Evolutionary conservation across 1,140 invertebrate species (phyloP), one percentile per base, ranked within the genome.

Genomic region (Ceratitis capitata): DNA sequence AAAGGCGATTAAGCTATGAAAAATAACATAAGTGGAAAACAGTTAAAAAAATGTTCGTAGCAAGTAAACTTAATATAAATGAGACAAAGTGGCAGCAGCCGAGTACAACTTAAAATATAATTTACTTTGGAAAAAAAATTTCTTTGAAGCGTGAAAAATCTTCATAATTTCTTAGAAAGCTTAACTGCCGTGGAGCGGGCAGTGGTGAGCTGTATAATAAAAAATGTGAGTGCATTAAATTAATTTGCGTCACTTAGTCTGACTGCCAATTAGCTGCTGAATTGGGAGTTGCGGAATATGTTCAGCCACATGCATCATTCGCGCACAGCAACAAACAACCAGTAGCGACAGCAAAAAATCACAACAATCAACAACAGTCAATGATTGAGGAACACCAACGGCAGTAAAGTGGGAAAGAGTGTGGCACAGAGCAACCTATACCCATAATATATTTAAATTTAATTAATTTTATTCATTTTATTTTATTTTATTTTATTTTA

Each of bases 201-300:
- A n/a, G n/a, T n/a, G n/a, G n/a, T n/a, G n/a, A n/a, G n/a, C n/a
- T n/a, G n/a, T n/a, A n/a, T n/a, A 23, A 45, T 14, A 78, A 78
- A 45, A 78, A 45, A 78, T 78, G 69, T 23, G 69, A 78, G 45
- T 78, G 69, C 69, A 78, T 78, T 78, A 78, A 78, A 78, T 78
- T 78, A 78, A 45, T 78, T 78, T 78, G 69, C 69, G 69, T 78
- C 69, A 45, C 69, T 78, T 78, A 78, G 69, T 78, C 69, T 78
- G 69, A 45, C 69, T 39, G 39, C 69, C 69, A 78, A 78, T 78
- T 78, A 78, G 69, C 69, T 78, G 69, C 32, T 78, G 39, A 78
- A 42, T 78, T 45, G 69, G 39, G 45, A 78, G 69, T 78, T 78
- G 69, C 32, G n/a, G n/a, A n/a, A n/a, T n/a, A 78, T 74, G 64